Conservation (phyloP, 2,113 vertebrate species). For the Rissa tridactyla region DNA sequence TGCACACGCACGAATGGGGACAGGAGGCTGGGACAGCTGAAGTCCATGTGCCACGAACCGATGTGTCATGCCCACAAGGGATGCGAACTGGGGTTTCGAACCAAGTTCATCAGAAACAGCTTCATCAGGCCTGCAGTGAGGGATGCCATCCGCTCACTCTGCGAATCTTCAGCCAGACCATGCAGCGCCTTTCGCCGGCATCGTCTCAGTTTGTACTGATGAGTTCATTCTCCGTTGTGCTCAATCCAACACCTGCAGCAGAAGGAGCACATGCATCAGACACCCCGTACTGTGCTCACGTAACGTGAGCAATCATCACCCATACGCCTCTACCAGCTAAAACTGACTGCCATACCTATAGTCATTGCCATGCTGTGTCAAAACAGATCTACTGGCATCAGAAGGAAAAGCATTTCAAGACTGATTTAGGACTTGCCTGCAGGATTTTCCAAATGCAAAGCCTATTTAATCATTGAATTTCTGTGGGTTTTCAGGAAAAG, state of each 20-base stretch:
- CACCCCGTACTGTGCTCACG: background rate
- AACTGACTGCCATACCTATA: background rate
- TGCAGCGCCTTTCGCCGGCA: background rate
- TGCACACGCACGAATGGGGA: background rate
- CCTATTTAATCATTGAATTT: slow-evolving; percentile 4
- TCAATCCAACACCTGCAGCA: slow-evolving; percentile 11
- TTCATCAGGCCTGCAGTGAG: background rate
- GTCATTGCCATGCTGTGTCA: background rate
- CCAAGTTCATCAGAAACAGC: background rate
- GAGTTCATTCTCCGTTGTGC: background rate
- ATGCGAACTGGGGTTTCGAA: background rate
- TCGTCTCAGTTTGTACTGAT: background rate
- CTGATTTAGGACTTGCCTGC: background rate
- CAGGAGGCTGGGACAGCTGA: background rate
- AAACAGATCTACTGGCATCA: slow-evolving; percentile 7
- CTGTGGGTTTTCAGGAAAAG: slow-evolving; percentile 1
- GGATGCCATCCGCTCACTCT: background rate
- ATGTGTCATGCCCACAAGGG: background rate
- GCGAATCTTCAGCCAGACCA: background rate
- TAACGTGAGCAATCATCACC: background rate
- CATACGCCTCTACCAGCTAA: background rate
- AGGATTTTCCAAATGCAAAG: slow-evolving; percentile 30
- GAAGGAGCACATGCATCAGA: background rate
- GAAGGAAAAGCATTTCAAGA: background rate
- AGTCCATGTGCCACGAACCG: background rate